Conservation (phyloP, 1,140 invertebrate genomes). For the Drosophila hydei region DNA sequence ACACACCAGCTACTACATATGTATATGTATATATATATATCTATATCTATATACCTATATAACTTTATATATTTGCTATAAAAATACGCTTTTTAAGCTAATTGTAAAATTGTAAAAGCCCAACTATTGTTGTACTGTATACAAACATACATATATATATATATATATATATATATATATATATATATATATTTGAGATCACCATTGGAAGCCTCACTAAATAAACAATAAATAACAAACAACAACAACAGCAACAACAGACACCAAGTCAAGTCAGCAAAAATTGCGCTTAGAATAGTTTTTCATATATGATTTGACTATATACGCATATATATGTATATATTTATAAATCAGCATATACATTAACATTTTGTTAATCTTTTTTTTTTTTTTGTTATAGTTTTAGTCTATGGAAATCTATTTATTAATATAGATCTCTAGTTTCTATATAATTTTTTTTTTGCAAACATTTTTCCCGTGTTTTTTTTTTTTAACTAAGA, state of each 20-base stretch:
- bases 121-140: constrained; percentile 37
- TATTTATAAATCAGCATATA: constrained; percentile 9
- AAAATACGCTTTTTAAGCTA: constrained; percentile 43
- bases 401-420: constrained; percentile 12
- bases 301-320: constrained; percentile 1
- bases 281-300: constrained; percentile 10
- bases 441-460: constrained; percentile 13
- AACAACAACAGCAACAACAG: constrained; percentile 4
- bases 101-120: constrained; percentile 40
- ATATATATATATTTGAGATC: constrained; percentile 11
- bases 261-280: constrained; percentile 5
- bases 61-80: constrained; percentile 34
- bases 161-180: too few species aligned
- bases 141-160: background rate
- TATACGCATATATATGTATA: constrained; percentile 8
- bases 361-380: background rate
- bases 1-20: constrained; percentile 1
- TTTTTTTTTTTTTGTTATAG: constrained; percentile 10
- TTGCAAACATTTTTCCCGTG: too few species aligned
- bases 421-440: constrained; percentile 36
- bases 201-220: constrained; percentile 40
- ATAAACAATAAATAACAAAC: constrained; percentile 21
- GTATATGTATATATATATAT: constrained; percentile 15
- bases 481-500: too few species aligned
- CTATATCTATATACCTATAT: constrained; percentile 19